Conservation (phyloP, 1,140 invertebrate genomes). For the Oncopeltus fasciatus region DNA sequence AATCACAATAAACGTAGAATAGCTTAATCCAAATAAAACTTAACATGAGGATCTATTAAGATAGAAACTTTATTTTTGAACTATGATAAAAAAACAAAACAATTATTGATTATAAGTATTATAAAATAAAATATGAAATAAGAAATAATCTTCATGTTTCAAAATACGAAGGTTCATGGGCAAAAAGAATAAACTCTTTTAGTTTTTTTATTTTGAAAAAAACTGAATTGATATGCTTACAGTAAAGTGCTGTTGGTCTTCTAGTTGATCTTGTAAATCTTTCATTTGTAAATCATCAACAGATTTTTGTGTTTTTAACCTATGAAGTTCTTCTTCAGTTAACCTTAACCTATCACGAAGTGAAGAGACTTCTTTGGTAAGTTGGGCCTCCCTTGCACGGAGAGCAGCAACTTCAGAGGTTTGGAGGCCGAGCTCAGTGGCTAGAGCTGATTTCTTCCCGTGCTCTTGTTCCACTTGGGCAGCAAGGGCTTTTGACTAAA, state of each 20-base stretch:
- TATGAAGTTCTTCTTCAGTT: slow-evolving; percentile 66
- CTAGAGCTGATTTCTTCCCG: slow-evolving; percentile 55
- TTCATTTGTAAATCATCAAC: slow-evolving; percentile 71
- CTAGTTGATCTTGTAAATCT: slow-evolving; percentile 83
- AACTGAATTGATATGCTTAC: slow-evolving; percentile 33
- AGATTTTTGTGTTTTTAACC: slow-evolving; percentile 54
- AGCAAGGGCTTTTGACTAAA: slow-evolving; percentile 52
- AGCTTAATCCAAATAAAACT: no score
- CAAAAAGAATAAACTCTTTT: no score
- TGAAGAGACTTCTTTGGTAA: slow-evolving; percentile 51
- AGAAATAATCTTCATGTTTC: no score
- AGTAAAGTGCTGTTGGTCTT: slow-evolving; percentile 84
- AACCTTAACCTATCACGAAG: slow-evolving; percentile 52
- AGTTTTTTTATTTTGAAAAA: no score
- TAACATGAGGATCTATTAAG: no score
- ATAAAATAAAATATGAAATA: no score
- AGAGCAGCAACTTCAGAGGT: slow-evolving; percentile 54
- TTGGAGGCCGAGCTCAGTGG: slow-evolving; percentile 54
- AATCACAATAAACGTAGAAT: no score
- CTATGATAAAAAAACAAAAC: no score
- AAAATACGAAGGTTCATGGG: no score
- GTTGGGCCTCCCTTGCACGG: slow-evolving; percentile 59
- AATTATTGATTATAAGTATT: no score
- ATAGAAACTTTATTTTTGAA: no score
- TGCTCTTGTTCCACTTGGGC: slow-evolving; percentile 81